Conservation (phyloP, 2,113 vertebrate species). For the Erythrocercus mccallii region DNA sequence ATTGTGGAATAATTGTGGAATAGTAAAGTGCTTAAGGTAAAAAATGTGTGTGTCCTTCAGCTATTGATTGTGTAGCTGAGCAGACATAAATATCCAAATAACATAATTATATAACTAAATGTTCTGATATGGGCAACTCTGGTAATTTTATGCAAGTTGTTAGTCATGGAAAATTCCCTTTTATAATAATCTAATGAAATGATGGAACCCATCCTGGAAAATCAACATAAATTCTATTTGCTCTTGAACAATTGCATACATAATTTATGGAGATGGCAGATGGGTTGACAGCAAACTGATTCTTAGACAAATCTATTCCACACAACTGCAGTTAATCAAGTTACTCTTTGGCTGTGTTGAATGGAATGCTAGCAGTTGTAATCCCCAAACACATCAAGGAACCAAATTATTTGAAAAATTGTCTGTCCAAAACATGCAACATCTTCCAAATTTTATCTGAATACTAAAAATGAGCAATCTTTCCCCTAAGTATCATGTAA, state of each 20-base stretch:
- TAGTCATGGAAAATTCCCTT: background rate
- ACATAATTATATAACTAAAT: background rate
- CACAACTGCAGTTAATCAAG: conserved; percentile 43
- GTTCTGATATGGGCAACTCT: background rate
- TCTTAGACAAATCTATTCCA: conserved; percentile 48
- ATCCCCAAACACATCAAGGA: conserved; percentile 58
- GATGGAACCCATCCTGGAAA: conserved; percentile 21
- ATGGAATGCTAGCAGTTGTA: background rate
- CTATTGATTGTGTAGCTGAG: background rate
- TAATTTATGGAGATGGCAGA: conserved; percentile 56
- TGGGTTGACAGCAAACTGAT: conserved; percentile 63
- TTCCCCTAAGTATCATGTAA: conserved; percentile 21
- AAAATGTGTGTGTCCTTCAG: background rate
- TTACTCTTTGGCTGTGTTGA: conserved; percentile 32
- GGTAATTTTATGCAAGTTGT: background rate
- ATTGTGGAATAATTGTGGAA: background rate
- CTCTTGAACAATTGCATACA: conserved; percentile 37
- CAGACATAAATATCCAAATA: background rate
- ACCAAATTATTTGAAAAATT: conserved; percentile 52
- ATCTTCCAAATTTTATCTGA: conserved; percentile 52
- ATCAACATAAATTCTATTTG: background rate
- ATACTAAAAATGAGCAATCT: conserved; percentile 29
- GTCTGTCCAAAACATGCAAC: background rate
- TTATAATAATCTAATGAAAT: conserved; percentile 39
- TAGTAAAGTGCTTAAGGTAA: background rate